A percentile compares a stretch with the other conserved stretches of the same genome.
These are phyloP conservation scores for Campoletis sonorensis DNA, from an alignment of 1,140 invertebrate genomes.

Conservation along the genomic window DNA sequence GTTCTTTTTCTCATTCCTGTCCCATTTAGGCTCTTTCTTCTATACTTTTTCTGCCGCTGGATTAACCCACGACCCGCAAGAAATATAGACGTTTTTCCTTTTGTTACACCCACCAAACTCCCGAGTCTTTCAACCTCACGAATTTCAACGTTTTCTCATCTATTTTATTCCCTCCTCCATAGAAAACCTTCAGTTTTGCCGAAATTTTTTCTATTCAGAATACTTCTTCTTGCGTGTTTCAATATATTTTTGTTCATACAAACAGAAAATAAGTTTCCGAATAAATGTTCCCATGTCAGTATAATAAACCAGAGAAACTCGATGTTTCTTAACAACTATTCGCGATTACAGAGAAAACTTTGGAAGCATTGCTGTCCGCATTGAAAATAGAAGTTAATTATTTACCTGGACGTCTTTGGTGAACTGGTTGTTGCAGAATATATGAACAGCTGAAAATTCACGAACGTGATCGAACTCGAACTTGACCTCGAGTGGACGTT, in stretches of 20 bases:
- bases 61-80: constrained; percentile 53
- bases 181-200: no score
- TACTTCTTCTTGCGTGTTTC: no score
- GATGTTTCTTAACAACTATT: not conserved
- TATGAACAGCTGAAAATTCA: constrained; percentile 90
- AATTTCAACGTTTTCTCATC: not conserved
- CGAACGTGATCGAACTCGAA: constrained; percentile 93
- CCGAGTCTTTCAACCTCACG: not conserved
- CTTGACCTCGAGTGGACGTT: constrained; percentile 84
- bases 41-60: constrained; percentile 41
- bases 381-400: not conserved
- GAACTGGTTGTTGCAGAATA: constrained; percentile 90
- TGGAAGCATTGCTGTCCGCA: no score
- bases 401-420: constrained; percentile 87
- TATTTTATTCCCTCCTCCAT: not conserved
- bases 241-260: no score
- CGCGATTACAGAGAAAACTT: not conserved
- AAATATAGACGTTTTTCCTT: constrained; percentile 13
- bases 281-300: no score
- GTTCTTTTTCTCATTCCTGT: constrained; percentile 1
- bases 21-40: not conserved
- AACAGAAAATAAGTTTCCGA: not conserved
- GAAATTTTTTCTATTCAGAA: no score
- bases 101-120: not conserved
- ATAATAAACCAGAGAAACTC: no score